Evolutionary conservation across 1,140 invertebrate genomes (phyloP).

Genomic region (Protaetia brevitarsis): DNA sequence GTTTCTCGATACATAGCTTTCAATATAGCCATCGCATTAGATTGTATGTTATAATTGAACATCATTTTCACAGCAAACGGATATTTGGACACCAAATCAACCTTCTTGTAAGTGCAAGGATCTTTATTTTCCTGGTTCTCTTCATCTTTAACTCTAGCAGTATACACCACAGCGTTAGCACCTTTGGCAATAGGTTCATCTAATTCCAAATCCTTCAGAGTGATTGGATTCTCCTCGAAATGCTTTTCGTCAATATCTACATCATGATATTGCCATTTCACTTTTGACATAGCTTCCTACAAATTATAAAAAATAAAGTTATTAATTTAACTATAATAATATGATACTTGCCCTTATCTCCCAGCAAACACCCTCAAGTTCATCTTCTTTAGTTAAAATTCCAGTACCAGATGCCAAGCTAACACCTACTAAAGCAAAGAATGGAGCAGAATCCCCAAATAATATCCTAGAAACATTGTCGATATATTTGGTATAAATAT

Average conservation of each 20-base stretch:
- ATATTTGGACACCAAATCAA: conserved; percentile 47
- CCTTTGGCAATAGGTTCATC: conserved; percentile 76
- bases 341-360: conserved; percentile 64
- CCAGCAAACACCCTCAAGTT: conserved; percentile 74
- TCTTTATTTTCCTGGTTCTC: conserved; percentile 8
- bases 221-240: conserved; percentile 47
- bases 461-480: conserved; percentile 51
- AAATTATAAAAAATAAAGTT: conserved; percentile 23
- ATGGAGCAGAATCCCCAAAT: conserved; percentile 68
- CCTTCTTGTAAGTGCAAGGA: conserved; percentile 17
- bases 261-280: conserved; percentile 59
- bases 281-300: conserved; percentile 61
- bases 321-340: not conserved
- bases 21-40: conserved; percentile 73
- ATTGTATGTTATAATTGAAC: conserved; percentile 88
- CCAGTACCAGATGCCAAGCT: conserved; percentile 70
- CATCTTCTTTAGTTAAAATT: conserved; percentile 75
- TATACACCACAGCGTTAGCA: conserved; percentile 78
- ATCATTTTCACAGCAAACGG: conserved; percentile 86
- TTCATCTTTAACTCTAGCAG: conserved; percentile 55
- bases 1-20: conserved; percentile 78
- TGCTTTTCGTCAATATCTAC: conserved; percentile 50
- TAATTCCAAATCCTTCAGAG: conserved; percentile 63
- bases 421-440: conserved; percentile 73
- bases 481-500: not conserved